Evolutionary conservation across 2,888 invertebrate species (phyloP), one percentile per base, ranked within the genome.

Genomic region (Cephus rjabovi): DNA sequence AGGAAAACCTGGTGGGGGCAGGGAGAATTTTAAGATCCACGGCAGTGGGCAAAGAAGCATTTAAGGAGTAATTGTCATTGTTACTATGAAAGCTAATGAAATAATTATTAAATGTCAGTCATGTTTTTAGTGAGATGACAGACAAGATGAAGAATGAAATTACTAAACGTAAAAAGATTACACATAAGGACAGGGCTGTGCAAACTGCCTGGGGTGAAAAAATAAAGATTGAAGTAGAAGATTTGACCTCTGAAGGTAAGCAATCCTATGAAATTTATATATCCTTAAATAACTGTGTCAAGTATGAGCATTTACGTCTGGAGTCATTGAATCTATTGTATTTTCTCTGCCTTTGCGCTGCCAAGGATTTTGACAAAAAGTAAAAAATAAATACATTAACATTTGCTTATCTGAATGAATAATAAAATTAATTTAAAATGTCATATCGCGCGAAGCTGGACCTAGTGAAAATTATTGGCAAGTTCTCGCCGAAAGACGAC

Each of bases 391-490:
- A 40, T 23, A 23, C 1, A 56, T 23, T 23, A 23, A 23, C 9
- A 23, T 15, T 56, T 56, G 23, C 15, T 9, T 56, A 56, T 6
- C 23, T 56, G 56, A 56, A 2, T 56, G 0, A 23, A 23, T 56
- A 56, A 40, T 40, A 23, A 56, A 15, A 56, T 56, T 56, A 56
- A 56, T 15, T 56, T 6, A 23, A 56, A 56, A 23, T 56, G 23
- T 23, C 2, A 56, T 23, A 23, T 56, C 23, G 23, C 9, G 56
- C 23, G 56, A 76, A 92, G 94, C 93, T 78, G 94, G 93, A 69
- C 95, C 96, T 4, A 95, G 96, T 79, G 95, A 95, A 87, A 94
- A 94, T 81, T 97, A 97, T 89, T 97, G 96, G 96, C 93, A 96
- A 91, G 92, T 94, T 74, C 89, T 97, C 81, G 96, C 96, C 34